A percentile compares a stretch with the other conserved stretches of the same genome.
These are phyloP conservation scores for Lucilia cuprina DNA, from an alignment of 1,140 invertebrate genomes.

Conservation along the genomic window DNA sequence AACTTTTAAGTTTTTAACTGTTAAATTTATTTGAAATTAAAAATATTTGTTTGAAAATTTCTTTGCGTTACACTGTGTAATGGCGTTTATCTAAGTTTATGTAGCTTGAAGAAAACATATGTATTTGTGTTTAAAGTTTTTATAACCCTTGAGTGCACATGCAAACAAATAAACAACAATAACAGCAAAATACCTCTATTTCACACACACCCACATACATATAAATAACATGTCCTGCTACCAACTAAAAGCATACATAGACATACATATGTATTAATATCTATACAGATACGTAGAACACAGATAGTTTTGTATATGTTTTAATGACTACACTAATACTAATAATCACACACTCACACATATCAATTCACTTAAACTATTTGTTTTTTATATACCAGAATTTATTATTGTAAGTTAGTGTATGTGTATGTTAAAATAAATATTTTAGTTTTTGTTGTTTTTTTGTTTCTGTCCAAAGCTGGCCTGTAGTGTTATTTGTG, in stretches of 20 bases:
- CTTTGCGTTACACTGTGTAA: background rate
- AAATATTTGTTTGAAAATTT: no score
- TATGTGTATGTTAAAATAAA: background rate
- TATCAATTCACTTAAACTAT: background rate
- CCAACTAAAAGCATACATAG: background rate
- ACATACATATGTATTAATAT: background rate
- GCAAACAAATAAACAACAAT: slow-evolving; percentile 40
- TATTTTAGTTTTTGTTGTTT: background rate
- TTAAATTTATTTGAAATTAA: no score
- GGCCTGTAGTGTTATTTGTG: slow-evolving; percentile 36
- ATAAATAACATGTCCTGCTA: slow-evolving; percentile 1
- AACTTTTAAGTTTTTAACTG: no score
- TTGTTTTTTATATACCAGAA: background rate
- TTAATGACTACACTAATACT: background rate
- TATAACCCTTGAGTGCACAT: slow-evolving; percentile 39
- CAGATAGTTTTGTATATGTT: background rate
- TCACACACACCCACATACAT: background rate
- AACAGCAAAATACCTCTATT: slow-evolving; percentile 6
- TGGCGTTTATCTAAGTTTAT: background rate
- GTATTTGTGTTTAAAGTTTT: slow-evolving; percentile 37
- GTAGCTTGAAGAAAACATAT: background rate
- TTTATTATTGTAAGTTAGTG: background rate
- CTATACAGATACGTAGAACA: background rate
- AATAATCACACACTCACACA: background rate
- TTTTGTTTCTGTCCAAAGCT: background rate